phyloP scores from a whole-genome alignment of 2,113 vertebrate genomes.

The Polypterus bichir region DNA sequence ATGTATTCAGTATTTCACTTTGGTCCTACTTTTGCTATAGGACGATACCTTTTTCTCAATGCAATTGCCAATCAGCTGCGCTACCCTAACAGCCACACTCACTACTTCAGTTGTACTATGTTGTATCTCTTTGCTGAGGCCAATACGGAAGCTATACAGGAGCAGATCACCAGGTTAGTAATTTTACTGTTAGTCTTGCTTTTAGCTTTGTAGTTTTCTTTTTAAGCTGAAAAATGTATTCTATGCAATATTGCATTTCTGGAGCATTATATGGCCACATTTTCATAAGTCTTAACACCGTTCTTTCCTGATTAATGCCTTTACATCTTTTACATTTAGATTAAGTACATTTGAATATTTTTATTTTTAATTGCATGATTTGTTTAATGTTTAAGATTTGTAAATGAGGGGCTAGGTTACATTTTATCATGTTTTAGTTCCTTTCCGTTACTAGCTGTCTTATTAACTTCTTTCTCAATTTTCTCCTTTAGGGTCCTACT shows the following conservation, averaged over 20 bases:
- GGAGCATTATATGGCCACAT: too few relatives aligned
- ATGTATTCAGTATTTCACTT: accelerated
- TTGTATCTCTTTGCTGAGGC: slow-evolving; percentile 95
- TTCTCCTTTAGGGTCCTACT: slow-evolving; percentile 70
- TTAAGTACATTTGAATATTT: neutral
- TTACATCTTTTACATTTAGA: too few relatives aligned
- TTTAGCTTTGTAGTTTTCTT: neutral
- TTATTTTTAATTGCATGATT: neutral
- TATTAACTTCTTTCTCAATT: neutral
- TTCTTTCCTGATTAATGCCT: too few relatives aligned
- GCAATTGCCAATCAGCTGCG: slow-evolving; percentile 97
- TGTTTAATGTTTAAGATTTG: neutral
- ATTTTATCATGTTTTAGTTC: neutral
- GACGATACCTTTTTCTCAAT: slow-evolving; percentile 93
- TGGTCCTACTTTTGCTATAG: slow-evolving; percentile 34
- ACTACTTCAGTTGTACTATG: slow-evolving; percentile 99
- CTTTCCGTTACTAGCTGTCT: too few relatives aligned
- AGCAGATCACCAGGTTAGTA: slow-evolving; percentile 87
- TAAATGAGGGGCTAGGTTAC: slow-evolving; percentile 2
- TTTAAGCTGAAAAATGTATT: neutral
- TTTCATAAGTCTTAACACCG: too few relatives aligned
- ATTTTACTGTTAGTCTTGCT: too few relatives aligned
- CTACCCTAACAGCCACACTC: slow-evolving; percentile 96
- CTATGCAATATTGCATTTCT: too few relatives aligned
- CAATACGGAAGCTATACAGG: slow-evolving; percentile 96